Base-by-base conservation (phyloP, 2,888 invertebrate species). In the Tenthredo notha region DNA sequence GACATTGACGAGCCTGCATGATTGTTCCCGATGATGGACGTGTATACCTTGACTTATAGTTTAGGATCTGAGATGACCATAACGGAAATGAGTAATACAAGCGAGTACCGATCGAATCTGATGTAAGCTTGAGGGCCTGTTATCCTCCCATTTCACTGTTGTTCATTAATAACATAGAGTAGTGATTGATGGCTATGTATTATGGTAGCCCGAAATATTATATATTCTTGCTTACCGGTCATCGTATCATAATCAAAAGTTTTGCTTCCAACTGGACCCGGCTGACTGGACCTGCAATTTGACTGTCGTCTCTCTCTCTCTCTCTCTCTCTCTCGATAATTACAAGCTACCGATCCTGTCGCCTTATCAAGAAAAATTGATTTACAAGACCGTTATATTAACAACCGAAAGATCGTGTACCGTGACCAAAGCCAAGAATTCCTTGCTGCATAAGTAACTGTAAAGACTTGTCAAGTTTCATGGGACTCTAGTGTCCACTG, bases 101-200 rank as follows among this genome's bases (percentile, higher is more conserved):
- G 15, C 33, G 33, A 40, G 70, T 54, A 33, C 54, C 54, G 77
- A 77, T 77, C 77, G 15, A n/a, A 77, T 77, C 54, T 15, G 37
- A 37, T 37, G 37, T 37, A 29, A 29, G 6, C 67, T 67, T 25
- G 12, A 29, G 29, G 18, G 9, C 15, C 67, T 25, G 67, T 33
- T 67, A 67, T 67, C 67, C 72, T 37, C 12, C 21, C n/a, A 21
- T 43, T 21, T 50, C 50, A 9, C 61, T 12, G 58, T 40, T 80
- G n/a, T 61, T 61, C 80, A 40, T 80, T 80, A 80, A 80, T 61
- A 80, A 80, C 80, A 61, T 2, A 80, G 25, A 37, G n/a, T 40
- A 18, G 80, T 80, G 80, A 80, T 80, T 58, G 80, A 80, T 80
- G 80, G 80, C 25, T 15, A 25, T 21, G 80, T 37, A 33, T 21